phyloP scores from a whole-genome alignment of 2,113 vertebrate species.

The Benitochromis conjunctus region DNA sequence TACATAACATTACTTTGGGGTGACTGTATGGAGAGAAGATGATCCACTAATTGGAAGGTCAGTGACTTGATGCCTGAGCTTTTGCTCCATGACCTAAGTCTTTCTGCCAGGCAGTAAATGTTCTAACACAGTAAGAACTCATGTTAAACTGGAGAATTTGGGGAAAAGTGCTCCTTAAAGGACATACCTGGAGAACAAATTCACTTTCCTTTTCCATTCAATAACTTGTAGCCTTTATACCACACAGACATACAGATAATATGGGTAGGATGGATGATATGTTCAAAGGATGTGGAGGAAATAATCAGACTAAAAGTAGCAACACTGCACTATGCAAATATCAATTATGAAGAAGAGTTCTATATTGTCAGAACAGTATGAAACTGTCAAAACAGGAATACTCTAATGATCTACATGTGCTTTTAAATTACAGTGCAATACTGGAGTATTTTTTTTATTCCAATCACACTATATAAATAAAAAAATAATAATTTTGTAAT shows the following conservation, averaged over 20 bases:
- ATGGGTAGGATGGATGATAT: background rate
- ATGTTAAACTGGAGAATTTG: background rate
- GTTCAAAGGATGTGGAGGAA: background rate
- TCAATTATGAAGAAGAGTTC: background rate
- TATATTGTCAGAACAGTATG: background rate
- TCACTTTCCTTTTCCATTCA: background rate
- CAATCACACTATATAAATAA: background rate
- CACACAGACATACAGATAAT: background rate
- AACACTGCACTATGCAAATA: background rate
- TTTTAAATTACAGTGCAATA: background rate
- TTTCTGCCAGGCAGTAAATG: background rate
- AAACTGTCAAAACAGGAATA: background rate
- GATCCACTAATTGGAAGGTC: background rate
- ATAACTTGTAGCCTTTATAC: background rate
- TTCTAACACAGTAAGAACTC: background rate
- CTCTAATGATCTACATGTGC: background rate
- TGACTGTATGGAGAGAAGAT: background rate
- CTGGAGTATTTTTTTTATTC: fast-evolving
- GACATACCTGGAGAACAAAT: background rate
- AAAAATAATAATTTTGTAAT: background rate
- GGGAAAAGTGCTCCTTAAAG: background rate
- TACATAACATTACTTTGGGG: background rate
- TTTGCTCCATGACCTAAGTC: background rate
- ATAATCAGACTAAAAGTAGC: background rate
- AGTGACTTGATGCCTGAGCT: background rate